Evolutionary conservation across 2,888 invertebrate species (phyloP).

Genomic region (Girardia tigrina): DNA sequence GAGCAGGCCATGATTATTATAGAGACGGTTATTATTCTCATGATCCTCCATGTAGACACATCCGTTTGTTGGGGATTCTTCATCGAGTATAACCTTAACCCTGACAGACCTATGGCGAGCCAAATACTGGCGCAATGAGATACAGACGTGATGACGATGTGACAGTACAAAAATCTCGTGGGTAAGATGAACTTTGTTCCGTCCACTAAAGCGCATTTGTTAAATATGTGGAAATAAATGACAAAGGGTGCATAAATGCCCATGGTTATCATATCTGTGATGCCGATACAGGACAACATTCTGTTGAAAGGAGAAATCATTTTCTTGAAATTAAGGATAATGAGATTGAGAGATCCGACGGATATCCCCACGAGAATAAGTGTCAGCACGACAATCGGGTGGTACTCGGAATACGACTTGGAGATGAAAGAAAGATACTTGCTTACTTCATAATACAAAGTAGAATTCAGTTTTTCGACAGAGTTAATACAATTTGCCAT

Average conservation of each 20-base stretch:
- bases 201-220: background rate
- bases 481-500: background rate
- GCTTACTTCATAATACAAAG: background rate
- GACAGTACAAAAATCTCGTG: background rate
- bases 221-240: constrained; percentile 8
- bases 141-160: background rate
- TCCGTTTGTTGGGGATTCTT: background rate
- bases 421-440: background rate
- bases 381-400: background rate
- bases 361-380: background rate
- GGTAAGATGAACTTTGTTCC: background rate
- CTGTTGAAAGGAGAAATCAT: constrained; percentile 8
- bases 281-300: constrained; percentile 18
- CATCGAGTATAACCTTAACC: background rate
- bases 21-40: background rate
- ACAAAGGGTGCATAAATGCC: constrained; percentile 23
- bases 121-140: constrained; percentile 11
- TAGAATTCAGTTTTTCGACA: background rate
- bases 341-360: background rate
- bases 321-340: constrained; percentile 19
- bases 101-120: background rate
- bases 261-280: constrained; percentile 1
- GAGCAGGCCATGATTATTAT: background rate
- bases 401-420: background rate
- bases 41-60: background rate